Conservation (phyloP, 1,140 invertebrate species). For the Rhagoletis zephyria region DNA sequence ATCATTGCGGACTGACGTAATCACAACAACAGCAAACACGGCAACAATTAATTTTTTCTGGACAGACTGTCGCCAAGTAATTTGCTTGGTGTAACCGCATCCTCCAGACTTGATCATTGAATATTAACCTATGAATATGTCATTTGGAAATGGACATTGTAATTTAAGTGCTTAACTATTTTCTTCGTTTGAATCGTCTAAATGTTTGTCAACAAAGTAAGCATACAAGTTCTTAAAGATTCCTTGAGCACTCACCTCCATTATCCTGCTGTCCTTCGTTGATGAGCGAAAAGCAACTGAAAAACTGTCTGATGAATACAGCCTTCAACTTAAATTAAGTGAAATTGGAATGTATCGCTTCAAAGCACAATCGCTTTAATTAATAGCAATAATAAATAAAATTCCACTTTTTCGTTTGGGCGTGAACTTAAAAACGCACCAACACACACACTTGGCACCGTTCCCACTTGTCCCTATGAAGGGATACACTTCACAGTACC, state of each 20-base stretch:
- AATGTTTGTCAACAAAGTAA: neutral
- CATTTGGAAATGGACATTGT: no score
- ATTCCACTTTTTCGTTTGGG: conserved; percentile 36
- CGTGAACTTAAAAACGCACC: conserved; percentile 37
- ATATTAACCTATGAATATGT: neutral
- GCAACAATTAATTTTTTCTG: neutral
- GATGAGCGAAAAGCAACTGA: neutral
- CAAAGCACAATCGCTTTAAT: neutral
- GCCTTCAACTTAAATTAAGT: conserved; percentile 17
- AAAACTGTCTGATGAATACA: conserved; percentile 18
- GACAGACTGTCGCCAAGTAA: neutral
- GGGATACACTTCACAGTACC: neutral
- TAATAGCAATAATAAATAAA: conserved; percentile 13
- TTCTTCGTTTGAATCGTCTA: neutral
- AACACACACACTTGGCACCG: conserved; percentile 11
- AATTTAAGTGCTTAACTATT: no score
- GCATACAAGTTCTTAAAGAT: neutral
- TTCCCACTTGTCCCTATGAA: conserved; percentile 48
- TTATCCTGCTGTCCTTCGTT: neutral
- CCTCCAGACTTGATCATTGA: neutral
- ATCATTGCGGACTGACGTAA: conserved; percentile 43
- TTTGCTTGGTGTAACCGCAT: neutral
- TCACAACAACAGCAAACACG: conserved; percentile 22
- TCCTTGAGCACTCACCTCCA: conserved; percentile 19
- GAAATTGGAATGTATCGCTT: conserved; percentile 4